These are phyloP conservation scores for Hyposoter dolosus DNA, from an alignment of 2,888 invertebrate genomes.

Conservation along the genomic window DNA sequence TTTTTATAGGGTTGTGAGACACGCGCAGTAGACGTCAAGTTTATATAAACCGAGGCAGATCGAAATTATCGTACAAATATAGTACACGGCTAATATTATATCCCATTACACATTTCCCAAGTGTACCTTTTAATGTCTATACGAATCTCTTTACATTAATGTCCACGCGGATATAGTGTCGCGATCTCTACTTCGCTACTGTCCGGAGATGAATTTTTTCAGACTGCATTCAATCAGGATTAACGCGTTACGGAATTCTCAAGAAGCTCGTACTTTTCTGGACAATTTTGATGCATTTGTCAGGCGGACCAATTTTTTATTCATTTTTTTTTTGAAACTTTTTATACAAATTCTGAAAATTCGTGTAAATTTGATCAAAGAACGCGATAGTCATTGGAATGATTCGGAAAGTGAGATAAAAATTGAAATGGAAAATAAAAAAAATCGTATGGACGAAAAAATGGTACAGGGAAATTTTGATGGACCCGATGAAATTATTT, in stretches of 20 bases:
- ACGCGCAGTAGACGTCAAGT: conserved; percentile 36
- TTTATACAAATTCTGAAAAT: no score
- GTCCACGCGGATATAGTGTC: not conserved
- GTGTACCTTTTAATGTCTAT: conserved; percentile 4
- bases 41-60: conserved; percentile 27
- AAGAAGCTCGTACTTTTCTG: not conserved
- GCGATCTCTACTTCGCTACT: not conserved
- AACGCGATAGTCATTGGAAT: no score
- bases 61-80: conserved; percentile 41
- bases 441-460: no score
- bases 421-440: no score
- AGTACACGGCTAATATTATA: conserved; percentile 36
- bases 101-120: conserved; percentile 10
- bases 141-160: not conserved
- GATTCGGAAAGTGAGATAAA: no score
- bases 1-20: conserved; percentile 50
- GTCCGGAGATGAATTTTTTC: not conserved
- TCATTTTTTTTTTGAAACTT: no score
- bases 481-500: not conserved
- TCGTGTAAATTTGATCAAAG: no score
- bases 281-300: not conserved
- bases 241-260: not conserved
- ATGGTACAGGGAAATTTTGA: not conserved
- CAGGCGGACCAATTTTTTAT: no score
- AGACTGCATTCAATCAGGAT: conserved; percentile 5